Percentiles rank a stretch among this genome's conserved stretches.
Evolutionary conservation across 2,888 invertebrate species (phyloP).

Genomic region (Dioctria rufipes): DNA sequence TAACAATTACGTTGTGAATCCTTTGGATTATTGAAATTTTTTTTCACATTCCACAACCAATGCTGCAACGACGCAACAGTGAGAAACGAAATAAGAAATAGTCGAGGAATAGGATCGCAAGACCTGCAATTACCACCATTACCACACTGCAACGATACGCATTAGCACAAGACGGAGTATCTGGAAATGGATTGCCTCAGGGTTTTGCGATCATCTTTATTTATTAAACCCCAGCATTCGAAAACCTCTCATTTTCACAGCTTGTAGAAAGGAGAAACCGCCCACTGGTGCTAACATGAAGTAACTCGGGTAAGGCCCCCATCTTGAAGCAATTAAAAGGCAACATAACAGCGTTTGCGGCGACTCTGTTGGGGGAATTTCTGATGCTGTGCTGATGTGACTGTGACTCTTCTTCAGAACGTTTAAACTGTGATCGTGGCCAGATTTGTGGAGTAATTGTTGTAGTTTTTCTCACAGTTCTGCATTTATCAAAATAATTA

Average conservation of each 20-base stretch:
- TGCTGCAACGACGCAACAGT: neutral
- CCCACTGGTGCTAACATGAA: constrained; percentile 8
- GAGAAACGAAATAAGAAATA: neutral
- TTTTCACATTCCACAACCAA: too few species aligned
- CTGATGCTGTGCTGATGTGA: too few species aligned
- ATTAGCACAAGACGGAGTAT: neutral
- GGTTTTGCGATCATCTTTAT: neutral
- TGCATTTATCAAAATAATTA: too few species aligned
- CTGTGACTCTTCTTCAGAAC: too few species aligned
- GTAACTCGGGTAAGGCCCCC: neutral
- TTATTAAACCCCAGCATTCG: neutral
- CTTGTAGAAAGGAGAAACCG: constrained; percentile 1
- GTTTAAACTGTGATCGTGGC: too few species aligned
- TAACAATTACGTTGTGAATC: constrained; percentile 34
- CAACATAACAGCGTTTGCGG: neutral
- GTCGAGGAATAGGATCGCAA: neutral
- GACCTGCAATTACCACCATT: neutral
- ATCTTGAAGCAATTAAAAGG: neutral
- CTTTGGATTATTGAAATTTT: constrained; percentile 37
- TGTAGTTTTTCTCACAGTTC: too few species aligned
- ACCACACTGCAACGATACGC: neutral
- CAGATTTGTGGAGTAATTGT: too few species aligned
- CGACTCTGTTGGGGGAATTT: too few species aligned
- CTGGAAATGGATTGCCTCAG: neutral
- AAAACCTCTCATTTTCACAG: constrained; percentile 13